phyloP scores from a whole-genome alignment of 2,113 vertebrate species.

The Hemichromis elongatus region DNA sequence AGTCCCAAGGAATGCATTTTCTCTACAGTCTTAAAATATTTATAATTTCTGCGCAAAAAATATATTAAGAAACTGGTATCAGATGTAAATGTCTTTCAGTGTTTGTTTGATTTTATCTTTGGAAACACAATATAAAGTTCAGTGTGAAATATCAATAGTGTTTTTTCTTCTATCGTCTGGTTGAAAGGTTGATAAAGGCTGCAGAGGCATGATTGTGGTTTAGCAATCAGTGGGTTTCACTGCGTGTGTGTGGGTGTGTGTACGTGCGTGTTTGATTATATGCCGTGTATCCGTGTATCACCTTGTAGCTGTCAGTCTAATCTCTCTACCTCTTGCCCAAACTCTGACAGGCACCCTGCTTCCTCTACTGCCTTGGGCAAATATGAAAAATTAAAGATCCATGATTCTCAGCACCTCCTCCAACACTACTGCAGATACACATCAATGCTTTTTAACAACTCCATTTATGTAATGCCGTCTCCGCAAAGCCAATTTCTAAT shows the following conservation, averaged over 20 bases:
- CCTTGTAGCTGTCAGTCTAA: not conserved
- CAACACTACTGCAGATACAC: not conserved
- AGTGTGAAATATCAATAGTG: not conserved
- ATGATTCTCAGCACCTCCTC: constrained; percentile 21
- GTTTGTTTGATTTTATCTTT: not conserved
- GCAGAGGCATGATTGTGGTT: not conserved
- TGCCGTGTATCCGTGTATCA: not conserved
- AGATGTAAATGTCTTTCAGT: not conserved
- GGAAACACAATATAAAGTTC: not conserved
- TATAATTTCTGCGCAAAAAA: not conserved
- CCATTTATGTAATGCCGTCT: not conserved
- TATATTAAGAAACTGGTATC: not conserved
- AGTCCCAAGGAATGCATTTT: not conserved
- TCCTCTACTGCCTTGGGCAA: constrained; percentile 16
- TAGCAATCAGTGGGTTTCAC: not conserved
- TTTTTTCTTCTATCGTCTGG: not conserved
- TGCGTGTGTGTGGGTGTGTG: not conserved
- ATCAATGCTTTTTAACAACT: not conserved
- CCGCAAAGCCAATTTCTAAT: not conserved
- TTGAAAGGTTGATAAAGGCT: constrained; percentile 12
- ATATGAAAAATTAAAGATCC: constrained; percentile 48
- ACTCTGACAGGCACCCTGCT: constrained; percentile 10
- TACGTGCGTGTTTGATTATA: not conserved
- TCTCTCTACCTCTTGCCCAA: constrained; percentile 5
- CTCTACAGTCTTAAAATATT: not conserved